These are phyloP conservation scores for Rhinophrynus dorsalis DNA, from an alignment of 2,797 vertebrate species.

Conservation along the genomic window DNA sequence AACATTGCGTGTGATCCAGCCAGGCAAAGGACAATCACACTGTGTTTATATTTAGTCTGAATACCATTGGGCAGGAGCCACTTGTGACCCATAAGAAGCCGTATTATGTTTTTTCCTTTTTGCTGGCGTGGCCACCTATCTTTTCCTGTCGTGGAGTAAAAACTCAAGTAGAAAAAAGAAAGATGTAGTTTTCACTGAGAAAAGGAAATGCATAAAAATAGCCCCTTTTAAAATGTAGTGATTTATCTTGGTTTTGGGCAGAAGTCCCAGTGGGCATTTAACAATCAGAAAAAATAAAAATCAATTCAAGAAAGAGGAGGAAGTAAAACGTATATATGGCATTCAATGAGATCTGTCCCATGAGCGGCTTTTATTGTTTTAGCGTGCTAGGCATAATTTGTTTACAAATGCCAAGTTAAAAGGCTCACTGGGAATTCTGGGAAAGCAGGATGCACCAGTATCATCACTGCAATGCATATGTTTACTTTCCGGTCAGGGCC, in stretches of 20 bases:
- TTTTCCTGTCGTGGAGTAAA: slow-evolving; percentile 23
- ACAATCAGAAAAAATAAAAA: slow-evolving; percentile 15
- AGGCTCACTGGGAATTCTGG: slow-evolving; percentile 28
- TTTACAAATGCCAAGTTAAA: slow-evolving; percentile 34
- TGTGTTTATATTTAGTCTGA: slow-evolving; percentile 39
- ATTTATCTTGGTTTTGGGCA: slow-evolving; percentile 13
- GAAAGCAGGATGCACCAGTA: slow-evolving; percentile 26
- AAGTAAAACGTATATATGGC: slow-evolving; percentile 14
- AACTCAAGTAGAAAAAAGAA: neutral
- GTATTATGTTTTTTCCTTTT: slow-evolving; percentile 35
- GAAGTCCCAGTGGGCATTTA: slow-evolving; percentile 25
- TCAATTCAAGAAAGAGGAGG: slow-evolving; percentile 24
- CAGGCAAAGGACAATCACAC: neutral
- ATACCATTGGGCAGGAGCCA: neutral
- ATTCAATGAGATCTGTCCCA: slow-evolving; percentile 28
- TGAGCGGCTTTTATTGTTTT: slow-evolving; percentile 27
- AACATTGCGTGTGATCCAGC: slow-evolving; percentile 33
- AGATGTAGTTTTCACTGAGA: neutral
- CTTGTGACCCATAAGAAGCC: neutral
- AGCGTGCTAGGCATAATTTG: slow-evolving; percentile 28
- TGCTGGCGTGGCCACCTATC: slow-evolving; percentile 9
- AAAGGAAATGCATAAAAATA: slow-evolving; percentile 42
- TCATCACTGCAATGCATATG: slow-evolving; percentile 9
- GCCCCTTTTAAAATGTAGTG: neutral
- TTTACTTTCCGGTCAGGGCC: neutral